Percentiles rank a stretch among this genome's conserved stretches.
Conservation (phyloP, 2,888 invertebrate species). For the Megalurothrips usitatus region DNA sequence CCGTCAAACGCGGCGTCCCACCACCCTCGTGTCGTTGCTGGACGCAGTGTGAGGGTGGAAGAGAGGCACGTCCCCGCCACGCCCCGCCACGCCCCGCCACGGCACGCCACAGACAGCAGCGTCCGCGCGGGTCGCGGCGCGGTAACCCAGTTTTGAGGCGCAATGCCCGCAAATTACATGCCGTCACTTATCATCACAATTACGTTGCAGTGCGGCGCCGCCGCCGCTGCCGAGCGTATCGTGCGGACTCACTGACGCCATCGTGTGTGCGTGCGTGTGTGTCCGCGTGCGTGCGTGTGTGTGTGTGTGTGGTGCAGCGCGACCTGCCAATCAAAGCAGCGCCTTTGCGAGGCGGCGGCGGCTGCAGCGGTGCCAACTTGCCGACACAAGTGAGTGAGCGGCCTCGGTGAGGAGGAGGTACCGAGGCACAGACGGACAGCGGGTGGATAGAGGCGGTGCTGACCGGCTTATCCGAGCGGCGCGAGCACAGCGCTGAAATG, state of each 20-base stretch:
- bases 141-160: constrained; percentile 5
- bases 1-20: not conserved
- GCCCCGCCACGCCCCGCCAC: not conserved
- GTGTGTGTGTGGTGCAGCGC: not conserved
- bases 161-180: not conserved
- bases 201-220: not conserved
- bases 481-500: too few species aligned
- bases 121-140: not conserved
- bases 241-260: too few species aligned
- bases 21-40: too few species aligned
- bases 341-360: not conserved
- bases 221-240: not conserved
- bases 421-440: not conserved
- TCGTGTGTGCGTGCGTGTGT: too few species aligned
- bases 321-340: constrained; percentile 2
- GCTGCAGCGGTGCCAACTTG: not conserved
- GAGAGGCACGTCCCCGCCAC: not conserved
- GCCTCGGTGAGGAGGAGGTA: not conserved
- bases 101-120: too few species aligned
- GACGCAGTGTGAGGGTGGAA: not conserved
- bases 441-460: too few species aligned
- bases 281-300: too few species aligned
- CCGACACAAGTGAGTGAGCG: too few species aligned
- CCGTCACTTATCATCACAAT: constrained; percentile 11
- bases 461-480: too few species aligned